Evolutionary conservation across 2,888 invertebrate species (phyloP), one percentile per base, ranked within the genome.

Genomic region (Lottia scabra): DNA sequence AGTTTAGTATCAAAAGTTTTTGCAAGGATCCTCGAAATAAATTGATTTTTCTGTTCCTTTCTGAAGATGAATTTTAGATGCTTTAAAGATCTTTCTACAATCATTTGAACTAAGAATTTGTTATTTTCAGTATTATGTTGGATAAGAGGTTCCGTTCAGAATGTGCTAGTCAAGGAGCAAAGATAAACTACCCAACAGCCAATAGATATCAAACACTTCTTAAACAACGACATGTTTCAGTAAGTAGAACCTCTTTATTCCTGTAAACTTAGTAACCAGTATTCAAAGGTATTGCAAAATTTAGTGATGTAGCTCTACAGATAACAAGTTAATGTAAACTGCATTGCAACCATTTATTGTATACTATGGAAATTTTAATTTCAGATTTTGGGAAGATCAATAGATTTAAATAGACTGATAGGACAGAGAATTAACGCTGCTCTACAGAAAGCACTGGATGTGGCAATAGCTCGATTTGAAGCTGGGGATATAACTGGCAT

Each of bases 91-190:
- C 30, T 30, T 4, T 4, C 5, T 4, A 30, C 30, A 30, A 30
- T 30, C 3, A 4, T 30, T 2, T 30, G 30, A 30, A 30, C 5
- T 30, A 30, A 4, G 3, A 30, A 4, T 4, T 30, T 30, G 30
- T 65, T 71, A 23, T 63, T 74, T 86, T 13, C 81, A 97, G 98
- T 88, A 98, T 98, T 91, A 92, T 98, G 85, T 91, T 99, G 79
- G 99, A 99, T 91, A 98, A 99, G 91, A 92, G 98, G n/a, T 99
- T 98, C 90, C 93, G 98, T 10, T 94, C 96, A 6, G 99, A 99
- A 89, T 98, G 98, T 87, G 94, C 95, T 62, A 94, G 95, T 10
- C 92, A 95, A 56, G 97, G 97, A 5, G 96, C 97, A 0, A 94
- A 94, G 88, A 93, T 95, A 30, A 80, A 77, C 43, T 87, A 81